A percentile compares a stretch with the other conserved stretches of the same genome.
These are phyloP conservation scores for Aradus depressus DNA, from an alignment of 2,888 invertebrate genomes.

Conservation along the genomic window DNA sequence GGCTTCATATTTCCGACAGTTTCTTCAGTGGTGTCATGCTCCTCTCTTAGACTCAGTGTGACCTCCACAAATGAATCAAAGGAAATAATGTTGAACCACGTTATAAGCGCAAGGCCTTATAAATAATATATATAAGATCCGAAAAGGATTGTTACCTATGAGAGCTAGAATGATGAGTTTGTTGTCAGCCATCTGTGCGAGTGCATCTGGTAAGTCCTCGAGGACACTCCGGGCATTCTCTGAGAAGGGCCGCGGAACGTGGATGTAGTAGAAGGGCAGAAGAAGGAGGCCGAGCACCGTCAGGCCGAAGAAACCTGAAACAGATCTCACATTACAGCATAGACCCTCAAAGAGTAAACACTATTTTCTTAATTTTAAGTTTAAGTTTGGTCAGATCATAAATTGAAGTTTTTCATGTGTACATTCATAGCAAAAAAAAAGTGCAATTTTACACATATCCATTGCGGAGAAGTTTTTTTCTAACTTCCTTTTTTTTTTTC, in stretches of 20 bases:
- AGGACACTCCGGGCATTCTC: conserved; percentile 60
- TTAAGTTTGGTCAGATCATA: neutral
- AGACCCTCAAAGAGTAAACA: neutral
- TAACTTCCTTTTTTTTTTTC: too few relatives aligned
- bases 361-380: neutral
- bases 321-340: neutral
- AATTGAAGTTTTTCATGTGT: neutral
- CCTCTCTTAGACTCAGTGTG: too few relatives aligned
- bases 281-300: conserved; percentile 49
- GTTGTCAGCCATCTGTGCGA: conserved; percentile 65
- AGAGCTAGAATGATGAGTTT: conserved; percentile 51
- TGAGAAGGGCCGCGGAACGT: conserved; percentile 63
- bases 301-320: conserved; percentile 57
- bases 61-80: too few relatives aligned
- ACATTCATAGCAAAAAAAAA: conserved; percentile 2
- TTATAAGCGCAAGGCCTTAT: too few relatives aligned
- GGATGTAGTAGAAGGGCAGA: conserved; percentile 70
- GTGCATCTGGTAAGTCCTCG: conserved; percentile 77
- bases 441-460: neutral
- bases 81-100: too few relatives aligned
- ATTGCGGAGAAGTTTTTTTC: too few relatives aligned
- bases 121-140: neutral
- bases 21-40: too few relatives aligned
- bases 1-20: too few relatives aligned
- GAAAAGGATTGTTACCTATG: conserved; percentile 41